Evolutionary conservation across 92 coral and sea anemone species (phyloP), one percentile per base, ranked within the genome.

Genomic region (Bergia sp.): DNA sequence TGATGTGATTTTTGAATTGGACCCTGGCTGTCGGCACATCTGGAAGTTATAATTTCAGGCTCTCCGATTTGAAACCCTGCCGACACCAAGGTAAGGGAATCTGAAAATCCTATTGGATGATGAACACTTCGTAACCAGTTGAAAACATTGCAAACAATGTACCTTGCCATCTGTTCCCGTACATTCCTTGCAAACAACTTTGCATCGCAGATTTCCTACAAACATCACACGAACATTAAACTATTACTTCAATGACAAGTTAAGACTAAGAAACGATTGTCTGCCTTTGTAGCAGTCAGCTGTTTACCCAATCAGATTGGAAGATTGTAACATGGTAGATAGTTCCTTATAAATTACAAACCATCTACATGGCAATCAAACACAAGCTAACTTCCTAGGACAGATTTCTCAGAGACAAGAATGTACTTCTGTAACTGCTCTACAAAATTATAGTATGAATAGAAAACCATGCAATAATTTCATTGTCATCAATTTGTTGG

Each of bases 131-230:
- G 58, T 53, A 53, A 10, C 58, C 58, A 53, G 8, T 50, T 50
- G 57, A 45, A 29, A 29, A 45, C 76, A n/a, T n/a, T 50, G 40
- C 4, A 50, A 55, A 67, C 49, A 66, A n/a, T n/a, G 43, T 11
- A 94, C 97, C 92, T 94, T 82, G 97, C 94, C 91, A 94, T 92
- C 74, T 91, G 93, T 2, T 82, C 93, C 38, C 97, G 88, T 3
- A 94, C 95, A 86, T 92, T 94, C 65, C 97, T 92, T 67, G 97
- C 97, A 89, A 92, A 94, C 21, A 94, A 90, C 76, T 94, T 94
- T 42, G 95, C 95, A 80, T 94, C 97, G 81, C 79, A 86, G 50
- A 91, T 93, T 89, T 94, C 97, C 90, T 92, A 47, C 18, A 47
- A 40, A 2, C 67, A 38, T 37, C 61, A 41, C 10, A 21, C 2